A percentile compares a stretch with the other conserved stretches of the same genome.
These are phyloP conservation scores for Callionymus lyra DNA, from an alignment of 2,113 vertebrate species.

Conservation along the genomic window DNA sequence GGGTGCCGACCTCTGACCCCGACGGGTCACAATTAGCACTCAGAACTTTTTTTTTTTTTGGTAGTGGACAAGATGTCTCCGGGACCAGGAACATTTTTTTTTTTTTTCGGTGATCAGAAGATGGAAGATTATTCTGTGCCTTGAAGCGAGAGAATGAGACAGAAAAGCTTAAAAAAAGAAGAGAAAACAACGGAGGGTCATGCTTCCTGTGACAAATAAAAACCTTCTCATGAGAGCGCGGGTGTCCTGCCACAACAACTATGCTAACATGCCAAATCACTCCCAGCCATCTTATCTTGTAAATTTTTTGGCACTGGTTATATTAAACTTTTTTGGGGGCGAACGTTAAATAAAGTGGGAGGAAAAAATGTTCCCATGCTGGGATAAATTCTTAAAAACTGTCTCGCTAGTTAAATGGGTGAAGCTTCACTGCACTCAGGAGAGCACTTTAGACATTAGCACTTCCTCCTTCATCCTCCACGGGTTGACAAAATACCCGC, in stretches of 20 bases:
- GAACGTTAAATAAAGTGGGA: conserved; percentile 17
- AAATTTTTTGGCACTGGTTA: conserved; percentile 30
- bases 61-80: no score
- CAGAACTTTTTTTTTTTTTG: conserved; percentile 25
- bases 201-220: conserved; percentile 44
- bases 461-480: not conserved
- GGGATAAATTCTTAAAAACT: conserved; percentile 26
- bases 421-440: conserved; percentile 17
- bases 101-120: no score
- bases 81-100: no score
- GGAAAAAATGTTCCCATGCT: conserved; percentile 29
- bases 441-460: conserved; percentile 6
- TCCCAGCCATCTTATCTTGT: conserved; percentile 46
- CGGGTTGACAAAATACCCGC: no score
- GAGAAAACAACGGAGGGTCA: conserved; percentile 11
- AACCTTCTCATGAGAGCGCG: conserved; percentile 42
- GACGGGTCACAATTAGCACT: conserved; percentile 38
- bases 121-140: no score
- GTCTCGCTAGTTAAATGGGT: conserved; percentile 15
- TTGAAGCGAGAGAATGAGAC: conserved; percentile 12
- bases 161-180: conserved; percentile 34
- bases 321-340: conserved; percentile 31
- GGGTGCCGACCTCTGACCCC: conserved; percentile 36
- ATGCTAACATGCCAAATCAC: conserved; percentile 20
- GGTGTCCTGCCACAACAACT: conserved; percentile 17